Evolutionary conservation across 2,797 vertebrate species (phyloP), one percentile per base, ranked within the genome.

Genomic region (Melanogrammus aeglefinus): DNA sequence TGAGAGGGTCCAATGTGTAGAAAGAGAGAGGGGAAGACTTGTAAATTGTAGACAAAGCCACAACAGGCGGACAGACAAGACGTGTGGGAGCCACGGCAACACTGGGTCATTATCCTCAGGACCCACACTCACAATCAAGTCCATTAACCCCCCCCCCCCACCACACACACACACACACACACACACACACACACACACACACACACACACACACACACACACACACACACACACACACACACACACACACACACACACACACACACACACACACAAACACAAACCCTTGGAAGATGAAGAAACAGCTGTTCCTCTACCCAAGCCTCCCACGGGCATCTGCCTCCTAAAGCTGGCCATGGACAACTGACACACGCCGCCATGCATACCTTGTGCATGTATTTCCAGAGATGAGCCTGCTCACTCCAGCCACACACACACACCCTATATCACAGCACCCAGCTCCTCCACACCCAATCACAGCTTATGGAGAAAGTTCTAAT

Each of bases 21-120:
- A 66, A 66, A 66, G n/a, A 69, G 27, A 29, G 66, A 13, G 47
- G 73, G 24, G 47, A 66, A 72, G 16, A 80, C 18, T 69, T 29
- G 7, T 51, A 4, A 51, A 51, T 21, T 51, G 47, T 51, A 51
- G 47, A 18, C 47, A 51, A 51, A 16, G 47, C 47, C 47, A 18
- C 18, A 16, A 51, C 47, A 51, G 14, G 14, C 8, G 36, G 36
- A 6, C 36, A 38, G 36, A 38, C 36, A 51, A 18, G 14, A 18
- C 47, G 21, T 51, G 47, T 51, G 47, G 47, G 47, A 18, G 47
- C 47, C 14, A 6, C 9, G 66, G 9, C 66, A 69, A 29, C 66
- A 24, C n/a, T 27, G 27, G 66, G 66, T 7, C 66, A 51, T 51
- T 69, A 21, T 24, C n/a, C 66, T 69, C 66, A 21, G n/a, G 9